Percentiles rank a stretch among this genome's conserved stretches.
phyloP scores from a whole-genome alignment of 2,888 invertebrate genomes.

The Eupithecia abbreviata region DNA sequence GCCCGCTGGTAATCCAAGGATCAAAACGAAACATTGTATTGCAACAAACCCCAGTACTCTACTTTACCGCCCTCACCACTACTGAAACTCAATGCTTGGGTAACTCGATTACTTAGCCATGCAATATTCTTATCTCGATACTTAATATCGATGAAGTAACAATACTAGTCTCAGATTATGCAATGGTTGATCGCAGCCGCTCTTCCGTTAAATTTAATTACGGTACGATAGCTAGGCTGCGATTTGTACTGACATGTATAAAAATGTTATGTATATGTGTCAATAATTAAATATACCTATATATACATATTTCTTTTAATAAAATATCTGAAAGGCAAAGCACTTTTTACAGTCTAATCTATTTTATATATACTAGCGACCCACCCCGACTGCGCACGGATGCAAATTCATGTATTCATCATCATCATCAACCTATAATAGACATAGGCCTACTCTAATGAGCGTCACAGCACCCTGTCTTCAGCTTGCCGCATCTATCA shows the following conservation, averaged over 20 bases:
- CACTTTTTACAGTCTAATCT: not conserved
- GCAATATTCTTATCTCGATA: slow-evolving; percentile 58
- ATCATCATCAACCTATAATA: no score
- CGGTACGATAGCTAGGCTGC: slow-evolving; percentile 52
- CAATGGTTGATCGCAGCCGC: slow-evolving; percentile 61
- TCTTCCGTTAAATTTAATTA: slow-evolving; percentile 79
- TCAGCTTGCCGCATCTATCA: no score
- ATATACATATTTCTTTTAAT: not conserved
- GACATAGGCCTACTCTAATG: no score
- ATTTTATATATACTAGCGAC: not conserved
- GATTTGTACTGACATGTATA: slow-evolving; percentile 46
- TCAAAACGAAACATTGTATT: slow-evolving; percentile 4
- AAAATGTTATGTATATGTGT: slow-evolving; percentile 37
- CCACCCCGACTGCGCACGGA: no score
- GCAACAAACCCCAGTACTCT: slow-evolving; percentile 9
- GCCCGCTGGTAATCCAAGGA: not conserved
- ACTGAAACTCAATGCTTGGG: slow-evolving; percentile 48
- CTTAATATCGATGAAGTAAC: slow-evolving; percentile 66
- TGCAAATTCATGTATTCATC: no score
- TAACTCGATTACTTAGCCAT: slow-evolving; percentile 59
- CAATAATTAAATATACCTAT: not conserved
- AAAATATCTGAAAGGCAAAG: not conserved
- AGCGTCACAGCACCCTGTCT: no score
- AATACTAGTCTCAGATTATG: slow-evolving; percentile 62
- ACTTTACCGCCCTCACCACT: slow-evolving; percentile 15